Evolutionary conservation across 1,140 invertebrate species (phyloP), one percentile per base, ranked within the genome.

Genomic region (Conus betulinus): DNA sequence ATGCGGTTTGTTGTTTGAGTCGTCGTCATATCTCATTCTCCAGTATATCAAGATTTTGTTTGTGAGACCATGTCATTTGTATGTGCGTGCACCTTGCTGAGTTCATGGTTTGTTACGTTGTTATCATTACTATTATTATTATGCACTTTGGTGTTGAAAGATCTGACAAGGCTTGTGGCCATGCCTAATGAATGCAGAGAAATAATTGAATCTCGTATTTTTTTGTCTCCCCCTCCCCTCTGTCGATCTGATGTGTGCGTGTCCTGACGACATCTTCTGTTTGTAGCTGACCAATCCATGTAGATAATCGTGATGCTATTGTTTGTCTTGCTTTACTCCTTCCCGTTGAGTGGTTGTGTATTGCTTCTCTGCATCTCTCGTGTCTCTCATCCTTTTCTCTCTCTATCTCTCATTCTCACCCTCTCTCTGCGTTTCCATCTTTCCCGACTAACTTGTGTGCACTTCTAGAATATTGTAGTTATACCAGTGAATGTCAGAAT

Each of bases 391-490:
- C 39, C 5, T 8, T 60, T 27, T 27, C 15, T 85, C 55, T 27
- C 25, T 60, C 20, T 60, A 27, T n/a, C 27, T 67, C 57, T 63
- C 27, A 27, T n/a, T 63, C 27, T 85, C 53, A 25, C 25, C 39
- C 55, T n/a, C 23, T 85, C 27, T 67, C 25, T 84, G 23, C 27
- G 52, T 57, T 57, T 27, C 60, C 60, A 39, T 39, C 39, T 39
- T 39, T 39, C 39, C 23, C 6, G 20, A 71, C 55, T 27, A 74
- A 85, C 25, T 71, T 67, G 71, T 87, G 85, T 87, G 85, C 85
- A 78, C 85, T 87, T 57, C 52, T 85, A 67, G 71, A 78, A 25
- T 57, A 53, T 87, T 71, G 85, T 87, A 87, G 85, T 74, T 57
- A 55, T 52, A 52, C 67, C 39, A 87, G 53, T 51, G 71, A 53